Evolutionary conservation across 2,113 vertebrate species (phyloP), one percentile per base, ranked within the genome.

Genomic region (Oryzias celebensis): DNA sequence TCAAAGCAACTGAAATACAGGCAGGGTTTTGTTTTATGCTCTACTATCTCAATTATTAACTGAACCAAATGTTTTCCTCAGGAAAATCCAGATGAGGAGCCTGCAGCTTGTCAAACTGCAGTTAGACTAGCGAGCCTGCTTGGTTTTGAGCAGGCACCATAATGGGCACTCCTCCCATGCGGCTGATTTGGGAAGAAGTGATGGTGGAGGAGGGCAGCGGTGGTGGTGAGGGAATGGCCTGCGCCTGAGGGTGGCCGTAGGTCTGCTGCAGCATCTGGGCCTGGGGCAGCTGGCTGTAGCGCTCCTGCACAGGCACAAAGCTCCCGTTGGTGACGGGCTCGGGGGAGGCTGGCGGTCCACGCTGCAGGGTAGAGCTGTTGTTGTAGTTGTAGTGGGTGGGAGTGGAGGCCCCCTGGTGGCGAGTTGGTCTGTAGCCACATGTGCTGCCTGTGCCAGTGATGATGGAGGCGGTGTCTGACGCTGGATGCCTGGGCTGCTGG

Each of bases 81-180:
- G 36, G 36, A 36, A 36, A 36, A 12, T 36, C 31, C 31, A 36
- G 31, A 36, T 36, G 26, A 28, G 26, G 26, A 28, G 26, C 26
- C 26, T 28, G 1, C 2, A 12, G 36, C 36, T 36, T 2, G 16
- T n/a, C 7, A 16, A 57, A 49, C 36, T 41, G 28, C 17, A 1
- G 17, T 90, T 91, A 97, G 77, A 97, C 95, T 43, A 97, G 90
- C 52, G 95, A 97, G 1, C 95, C 95, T 0, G 93, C 93, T 71
- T 96, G 94, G 80, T 90, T 95, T 75, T 95, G 94, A 17, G 95
- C 91, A 1, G 95, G 94, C 65, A 95, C 93, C 94, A 96, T 95
- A 18, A 97, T 92, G 1, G 93, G 93, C 49, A 96, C 90, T 0
- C 92, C 94, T 16, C 94, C 95, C 93, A 95, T 95, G 44, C 94